These are phyloP conservation scores for Cacatua alba DNA, from an alignment of 2,113 vertebrate genomes.

Conservation along the genomic window DNA sequence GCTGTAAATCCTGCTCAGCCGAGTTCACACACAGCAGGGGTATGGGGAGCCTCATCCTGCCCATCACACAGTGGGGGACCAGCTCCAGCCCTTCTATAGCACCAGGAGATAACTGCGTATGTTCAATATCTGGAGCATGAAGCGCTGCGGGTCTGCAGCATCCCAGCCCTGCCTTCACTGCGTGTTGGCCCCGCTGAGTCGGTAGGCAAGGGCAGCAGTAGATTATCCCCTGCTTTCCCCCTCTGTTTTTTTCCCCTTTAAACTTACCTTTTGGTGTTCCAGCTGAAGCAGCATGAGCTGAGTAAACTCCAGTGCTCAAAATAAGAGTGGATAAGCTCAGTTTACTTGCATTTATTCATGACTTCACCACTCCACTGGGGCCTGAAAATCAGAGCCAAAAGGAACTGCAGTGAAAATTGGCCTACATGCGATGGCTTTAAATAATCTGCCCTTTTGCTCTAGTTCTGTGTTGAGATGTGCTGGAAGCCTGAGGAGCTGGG, in stretches of 20 bases:
- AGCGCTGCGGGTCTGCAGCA: background rate
- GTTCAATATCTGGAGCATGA: background rate
- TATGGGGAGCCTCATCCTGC: background rate
- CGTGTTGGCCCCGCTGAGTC: background rate
- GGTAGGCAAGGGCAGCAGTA: background rate
- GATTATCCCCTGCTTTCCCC: background rate
- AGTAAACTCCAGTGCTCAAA: conserved; percentile 67
- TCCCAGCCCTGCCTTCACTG: background rate
- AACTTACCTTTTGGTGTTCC: conserved; percentile 58
- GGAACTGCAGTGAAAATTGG: conserved; percentile 67
- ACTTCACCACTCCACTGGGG: conserved; percentile 67
- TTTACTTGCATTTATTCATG: conserved; percentile 74
- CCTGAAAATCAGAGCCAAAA: conserved; percentile 70
- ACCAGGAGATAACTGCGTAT: background rate
- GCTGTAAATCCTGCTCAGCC: background rate
- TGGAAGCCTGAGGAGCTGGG: conserved; percentile 47
- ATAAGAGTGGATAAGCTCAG: conserved; percentile 68
- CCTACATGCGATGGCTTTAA: conserved; percentile 67
- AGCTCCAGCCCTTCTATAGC: background rate
- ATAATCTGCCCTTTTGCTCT: conserved; percentile 69
- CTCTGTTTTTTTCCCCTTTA: background rate
- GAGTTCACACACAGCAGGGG: background rate
- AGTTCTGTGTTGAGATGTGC: conserved; percentile 53
- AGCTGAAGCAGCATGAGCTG: conserved; percentile 64
- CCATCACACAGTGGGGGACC: background rate